These are phyloP conservation scores for Geopemphigus sp. DNA, from an alignment of 1,140 invertebrate genomes.

Conservation along the genomic window DNA sequence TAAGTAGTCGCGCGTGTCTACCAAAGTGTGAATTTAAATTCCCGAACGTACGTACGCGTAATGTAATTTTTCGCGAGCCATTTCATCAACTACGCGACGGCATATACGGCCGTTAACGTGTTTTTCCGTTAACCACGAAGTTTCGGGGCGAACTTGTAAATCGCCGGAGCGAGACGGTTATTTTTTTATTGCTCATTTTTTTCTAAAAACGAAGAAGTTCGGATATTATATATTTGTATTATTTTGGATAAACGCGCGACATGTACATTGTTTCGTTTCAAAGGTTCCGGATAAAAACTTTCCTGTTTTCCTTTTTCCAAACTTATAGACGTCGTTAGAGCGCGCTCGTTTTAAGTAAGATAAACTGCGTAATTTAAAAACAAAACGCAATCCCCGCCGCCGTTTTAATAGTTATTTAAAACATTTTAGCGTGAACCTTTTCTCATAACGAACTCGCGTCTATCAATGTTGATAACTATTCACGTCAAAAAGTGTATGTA, in stretches of 20 bases:
- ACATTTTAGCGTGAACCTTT: constrained; percentile 12
- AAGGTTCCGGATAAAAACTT: not conserved
- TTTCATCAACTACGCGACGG: too few relatives aligned
- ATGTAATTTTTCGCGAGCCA: too few relatives aligned
- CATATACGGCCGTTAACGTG: too few relatives aligned
- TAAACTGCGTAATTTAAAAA: not conserved
- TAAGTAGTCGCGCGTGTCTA: too few relatives aligned
- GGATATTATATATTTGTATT: not conserved
- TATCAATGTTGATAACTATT: not conserved
- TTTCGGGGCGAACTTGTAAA: too few relatives aligned
- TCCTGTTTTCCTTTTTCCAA: not conserved
- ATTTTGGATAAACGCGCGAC: constrained; percentile 15
- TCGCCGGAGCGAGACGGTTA: not conserved
- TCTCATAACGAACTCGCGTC: not conserved
- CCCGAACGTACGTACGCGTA: too few relatives aligned
- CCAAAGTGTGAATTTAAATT: too few relatives aligned
- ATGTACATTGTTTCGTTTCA: not conserved
- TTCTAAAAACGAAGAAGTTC: not conserved
- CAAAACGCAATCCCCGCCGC: constrained; percentile 5
- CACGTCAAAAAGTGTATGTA: not conserved
- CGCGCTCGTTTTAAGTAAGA: not conserved
- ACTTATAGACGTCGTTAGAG: not conserved
- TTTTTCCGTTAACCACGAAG: too few relatives aligned
- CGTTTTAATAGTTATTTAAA: constrained; percentile 8
- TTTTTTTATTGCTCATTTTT: not conserved